These are phyloP conservation scores for Porites evermanni DNA, from an alignment of 92 coral and sea anemone genomes.

Conservation along the genomic window DNA sequence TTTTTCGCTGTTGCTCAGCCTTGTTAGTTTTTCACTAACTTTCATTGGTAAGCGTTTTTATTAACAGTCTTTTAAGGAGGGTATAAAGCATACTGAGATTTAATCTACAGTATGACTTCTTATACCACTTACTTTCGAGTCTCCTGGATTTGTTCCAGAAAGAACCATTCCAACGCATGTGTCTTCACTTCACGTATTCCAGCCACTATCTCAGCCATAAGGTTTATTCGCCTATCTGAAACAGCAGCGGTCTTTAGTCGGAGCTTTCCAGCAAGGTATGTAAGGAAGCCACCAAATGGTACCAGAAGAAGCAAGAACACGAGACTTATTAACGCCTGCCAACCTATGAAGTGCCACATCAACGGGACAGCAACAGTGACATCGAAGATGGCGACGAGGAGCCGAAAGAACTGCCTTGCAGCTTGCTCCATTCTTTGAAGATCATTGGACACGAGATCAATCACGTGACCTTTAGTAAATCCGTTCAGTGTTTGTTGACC, in stretches of 20 bases:
- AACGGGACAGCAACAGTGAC: conserved; percentile 37
- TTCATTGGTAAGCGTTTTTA: too few relatives aligned
- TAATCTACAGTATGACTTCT: neutral
- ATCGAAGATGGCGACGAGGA: conserved; percentile 45
- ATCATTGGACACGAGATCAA: conserved; percentile 52
- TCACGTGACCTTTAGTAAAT: conserved; percentile 54
- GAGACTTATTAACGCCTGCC: conserved; percentile 47
- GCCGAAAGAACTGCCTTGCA: conserved; percentile 52
- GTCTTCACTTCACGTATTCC: conserved; percentile 55
- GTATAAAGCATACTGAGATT: neutral
- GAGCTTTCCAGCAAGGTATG: conserved; percentile 38
- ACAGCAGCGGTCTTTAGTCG: conserved; percentile 34
- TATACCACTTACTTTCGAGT: conserved; percentile 27
- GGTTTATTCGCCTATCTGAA: conserved; percentile 30
- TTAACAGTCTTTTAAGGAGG: too few relatives aligned
- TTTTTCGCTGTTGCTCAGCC: too few relatives aligned
- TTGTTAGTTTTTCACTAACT: too few relatives aligned
- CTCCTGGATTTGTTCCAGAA: conserved; percentile 22
- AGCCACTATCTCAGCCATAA: conserved; percentile 54
- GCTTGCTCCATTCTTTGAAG: conserved; percentile 55
- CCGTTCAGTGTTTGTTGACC: conserved; percentile 45
- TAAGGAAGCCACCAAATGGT: conserved; percentile 37
- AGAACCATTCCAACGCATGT: conserved; percentile 50
- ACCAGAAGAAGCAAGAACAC: conserved; percentile 41
- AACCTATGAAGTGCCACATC: conserved; percentile 43